Percentiles rank a stretch among this genome's conserved stretches.
Conservation (phyloP, 2,888 invertebrate species). For the Rotaria sp. region DNA sequence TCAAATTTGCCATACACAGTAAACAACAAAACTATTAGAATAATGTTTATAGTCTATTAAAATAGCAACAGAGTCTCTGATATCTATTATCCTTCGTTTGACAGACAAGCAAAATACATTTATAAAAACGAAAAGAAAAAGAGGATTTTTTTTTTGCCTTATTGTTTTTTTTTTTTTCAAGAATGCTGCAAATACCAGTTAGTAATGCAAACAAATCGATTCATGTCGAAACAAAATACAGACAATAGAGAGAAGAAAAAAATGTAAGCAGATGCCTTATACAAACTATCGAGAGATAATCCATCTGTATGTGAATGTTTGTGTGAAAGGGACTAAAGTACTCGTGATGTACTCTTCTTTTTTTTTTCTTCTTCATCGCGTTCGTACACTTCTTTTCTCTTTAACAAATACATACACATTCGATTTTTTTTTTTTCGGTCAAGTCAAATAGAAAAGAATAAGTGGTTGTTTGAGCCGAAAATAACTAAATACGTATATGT, state of each 20-base stretch:
- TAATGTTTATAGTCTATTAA: neutral
- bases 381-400: neutral
- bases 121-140: neutral
- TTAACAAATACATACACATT: neutral
- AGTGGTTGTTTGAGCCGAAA: neutral
- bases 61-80: neutral
- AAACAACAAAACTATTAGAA: neutral
- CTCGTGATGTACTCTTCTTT: constrained; percentile 5
- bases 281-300: constrained; percentile 9
- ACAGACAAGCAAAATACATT: neutral
- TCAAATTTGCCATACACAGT: neutral
- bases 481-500: neutral
- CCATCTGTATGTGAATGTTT: neutral
- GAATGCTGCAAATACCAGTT: neutral
- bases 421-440: constrained; percentile 24
- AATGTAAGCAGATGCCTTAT: neutral
- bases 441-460: constrained; percentile 19
- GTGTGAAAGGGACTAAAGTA: neutral
- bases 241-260: neutral
- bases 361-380: constrained; percentile 21
- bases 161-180: neutral
- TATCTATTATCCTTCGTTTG: neutral
- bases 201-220: neutral
- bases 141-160: neutral
- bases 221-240: neutral